Conservation (phyloP, 2,888 invertebrate species). For the Cremastobaeus sp. region DNA sequence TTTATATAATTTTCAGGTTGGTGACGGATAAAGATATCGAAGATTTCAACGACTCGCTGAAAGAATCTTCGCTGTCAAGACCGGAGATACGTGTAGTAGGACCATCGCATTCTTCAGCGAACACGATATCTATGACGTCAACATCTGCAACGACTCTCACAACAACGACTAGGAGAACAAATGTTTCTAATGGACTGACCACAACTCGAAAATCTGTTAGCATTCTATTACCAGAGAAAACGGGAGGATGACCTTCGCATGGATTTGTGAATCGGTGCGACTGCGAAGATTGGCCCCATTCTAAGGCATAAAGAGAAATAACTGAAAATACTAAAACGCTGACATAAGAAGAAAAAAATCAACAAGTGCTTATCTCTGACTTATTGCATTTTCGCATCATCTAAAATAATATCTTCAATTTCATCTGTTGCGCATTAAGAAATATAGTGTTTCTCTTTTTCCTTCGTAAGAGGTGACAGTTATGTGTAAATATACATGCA, state of each 20-base stretch:
- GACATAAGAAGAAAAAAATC: not conserved
- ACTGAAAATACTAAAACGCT: not conserved
- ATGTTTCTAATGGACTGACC: slow-evolving; percentile 52
- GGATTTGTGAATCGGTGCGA: slow-evolving; percentile 73
- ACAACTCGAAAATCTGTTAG: slow-evolving; percentile 75
- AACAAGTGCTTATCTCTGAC: slow-evolving; percentile 24
- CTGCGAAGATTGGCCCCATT: slow-evolving; percentile 29
- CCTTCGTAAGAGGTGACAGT: slow-evolving; percentile 57
- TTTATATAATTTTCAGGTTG: slow-evolving; percentile 47
- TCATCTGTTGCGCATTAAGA: slow-evolving; percentile 19
- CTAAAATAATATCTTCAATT: slow-evolving; percentile 32
- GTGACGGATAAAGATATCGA: slow-evolving; percentile 34
- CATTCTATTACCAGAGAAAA: slow-evolving; percentile 74
- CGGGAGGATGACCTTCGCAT: slow-evolving; percentile 73
- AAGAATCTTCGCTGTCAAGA: slow-evolving; percentile 65
- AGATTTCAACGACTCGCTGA: slow-evolving; percentile 44
- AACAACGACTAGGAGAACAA: slow-evolving; percentile 51
- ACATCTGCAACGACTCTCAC: slow-evolving; percentile 41
- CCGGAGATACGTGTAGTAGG: slow-evolving; percentile 74
- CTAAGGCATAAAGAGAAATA: not conserved
- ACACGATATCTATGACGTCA: slow-evolving; percentile 58
- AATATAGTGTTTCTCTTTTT: slow-evolving; percentile 51
- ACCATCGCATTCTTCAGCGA: slow-evolving; percentile 70
- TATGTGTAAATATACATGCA: slow-evolving; percentile 38
- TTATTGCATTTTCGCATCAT: slow-evolving; percentile 22